phyloP scores from a whole-genome alignment of 2,113 vertebrate species.

The Caracal caracal region DNA sequence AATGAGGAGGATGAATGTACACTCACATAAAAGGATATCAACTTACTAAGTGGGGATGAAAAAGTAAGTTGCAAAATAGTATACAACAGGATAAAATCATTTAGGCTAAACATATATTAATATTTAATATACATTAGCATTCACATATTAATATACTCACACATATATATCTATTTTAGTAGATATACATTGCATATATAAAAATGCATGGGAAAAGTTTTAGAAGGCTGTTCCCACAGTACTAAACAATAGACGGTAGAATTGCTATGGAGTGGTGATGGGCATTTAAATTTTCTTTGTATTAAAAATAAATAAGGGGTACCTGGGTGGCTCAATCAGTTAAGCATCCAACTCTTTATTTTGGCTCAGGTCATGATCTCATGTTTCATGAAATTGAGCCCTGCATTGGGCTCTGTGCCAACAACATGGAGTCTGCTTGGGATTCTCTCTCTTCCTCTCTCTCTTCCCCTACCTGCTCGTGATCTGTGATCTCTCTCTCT shows the following conservation, averaged over 20 bases:
- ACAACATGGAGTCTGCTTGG: too few relatives aligned
- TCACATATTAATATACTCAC: neutral
- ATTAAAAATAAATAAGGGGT: neutral
- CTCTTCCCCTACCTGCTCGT: too few relatives aligned
- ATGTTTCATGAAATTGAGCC: too few relatives aligned
- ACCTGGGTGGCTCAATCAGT: too few relatives aligned
- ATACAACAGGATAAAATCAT: neutral
- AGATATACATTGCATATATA: neutral
- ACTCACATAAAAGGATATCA: neutral
- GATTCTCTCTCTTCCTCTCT: too few relatives aligned
- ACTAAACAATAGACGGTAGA: neutral
- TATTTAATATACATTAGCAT: neutral
- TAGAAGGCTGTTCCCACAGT: neutral
- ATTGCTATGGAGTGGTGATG: neutral
- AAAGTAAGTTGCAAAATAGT: neutral
- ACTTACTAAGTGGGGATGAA: neutral
- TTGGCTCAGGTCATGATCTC: too few relatives aligned
- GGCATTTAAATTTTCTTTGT: neutral
- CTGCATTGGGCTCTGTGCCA: too few relatives aligned
- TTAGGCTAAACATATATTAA: neutral
- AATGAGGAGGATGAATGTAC: neutral
- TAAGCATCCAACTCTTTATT: too few relatives aligned
- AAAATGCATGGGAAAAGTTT: neutral
- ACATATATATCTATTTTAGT: neutral
- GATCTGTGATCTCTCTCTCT: too few relatives aligned